Evolutionary conservation across 1,140 invertebrate species (phyloP).

Genomic region (Pomacea maculata): DNA sequence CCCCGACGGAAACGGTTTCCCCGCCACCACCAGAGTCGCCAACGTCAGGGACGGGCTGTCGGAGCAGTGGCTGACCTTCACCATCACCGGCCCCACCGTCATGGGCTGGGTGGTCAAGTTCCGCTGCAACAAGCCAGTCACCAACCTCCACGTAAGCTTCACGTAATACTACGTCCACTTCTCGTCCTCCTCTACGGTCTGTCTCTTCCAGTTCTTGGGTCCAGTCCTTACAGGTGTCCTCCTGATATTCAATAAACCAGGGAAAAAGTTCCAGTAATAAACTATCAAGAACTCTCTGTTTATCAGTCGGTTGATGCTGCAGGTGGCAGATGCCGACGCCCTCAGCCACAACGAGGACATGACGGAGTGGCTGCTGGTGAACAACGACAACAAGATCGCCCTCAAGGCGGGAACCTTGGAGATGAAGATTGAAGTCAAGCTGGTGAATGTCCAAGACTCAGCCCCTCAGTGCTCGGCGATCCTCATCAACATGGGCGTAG

Average conservation of each 20-base stretch:
- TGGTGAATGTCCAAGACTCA: too few species aligned
- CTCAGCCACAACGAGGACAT: neutral
- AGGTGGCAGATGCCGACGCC: neutral
- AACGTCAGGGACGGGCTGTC: slow-evolving; percentile 31
- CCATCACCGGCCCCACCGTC: slow-evolving; percentile 16
- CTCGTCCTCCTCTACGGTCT: too few species aligned
- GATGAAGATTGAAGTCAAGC: neutral
- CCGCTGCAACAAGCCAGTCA: slow-evolving; percentile 29
- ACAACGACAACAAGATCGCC: neutral
- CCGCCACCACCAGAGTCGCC: slow-evolving; percentile 10
- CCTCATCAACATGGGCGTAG: slow-evolving; percentile 21
- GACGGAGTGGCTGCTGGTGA: neutral
- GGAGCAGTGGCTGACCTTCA: slow-evolving; percentile 31
- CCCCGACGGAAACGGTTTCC: slow-evolving; percentile 4
- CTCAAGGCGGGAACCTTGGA: neutral
- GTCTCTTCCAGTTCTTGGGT: too few species aligned
- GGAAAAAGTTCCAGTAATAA: too few species aligned
- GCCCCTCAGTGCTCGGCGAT: neutral
- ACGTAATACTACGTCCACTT: too few species aligned
- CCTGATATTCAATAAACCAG: too few species aligned
- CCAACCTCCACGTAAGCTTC: slow-evolving; percentile 32
- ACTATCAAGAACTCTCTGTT: too few species aligned
- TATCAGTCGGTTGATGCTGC: neutral
- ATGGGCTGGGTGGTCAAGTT: slow-evolving; percentile 36
- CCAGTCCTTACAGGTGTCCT: too few species aligned